phyloP scores from a whole-genome alignment of 53 echinoderm and acorn worm species.

The Henricia sp. region DNA sequence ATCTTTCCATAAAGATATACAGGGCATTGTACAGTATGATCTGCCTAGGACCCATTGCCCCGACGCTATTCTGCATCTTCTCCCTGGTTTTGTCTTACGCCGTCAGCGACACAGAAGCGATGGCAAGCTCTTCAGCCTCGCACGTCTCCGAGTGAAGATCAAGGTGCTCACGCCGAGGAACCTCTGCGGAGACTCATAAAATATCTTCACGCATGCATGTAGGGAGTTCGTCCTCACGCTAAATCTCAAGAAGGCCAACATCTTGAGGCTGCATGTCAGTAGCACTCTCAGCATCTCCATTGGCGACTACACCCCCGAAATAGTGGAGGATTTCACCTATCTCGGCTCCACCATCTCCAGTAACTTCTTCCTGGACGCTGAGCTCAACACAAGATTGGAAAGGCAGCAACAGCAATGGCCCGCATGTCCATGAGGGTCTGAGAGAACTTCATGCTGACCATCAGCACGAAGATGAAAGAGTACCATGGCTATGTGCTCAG shows the following conservation, averaged over 20 bases:
- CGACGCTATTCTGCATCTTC: slow-evolving; percentile 49
- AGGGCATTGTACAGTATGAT: not conserved
- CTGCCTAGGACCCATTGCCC: too few relatives aligned
- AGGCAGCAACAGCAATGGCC: slow-evolving; percentile 12
- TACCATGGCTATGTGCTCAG: slow-evolving; percentile 8
- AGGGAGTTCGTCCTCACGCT: slow-evolving; percentile 68
- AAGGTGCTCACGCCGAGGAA: slow-evolving; percentile 27
- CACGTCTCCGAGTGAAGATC: slow-evolving; percentile 57
- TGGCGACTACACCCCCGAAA: not conserved
- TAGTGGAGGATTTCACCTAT: slow-evolving; percentile 28
- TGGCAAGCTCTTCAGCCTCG: slow-evolving; percentile 45
- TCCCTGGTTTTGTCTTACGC: slow-evolving; percentile 28
- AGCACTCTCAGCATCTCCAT: slow-evolving; percentile 31
- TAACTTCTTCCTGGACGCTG: slow-evolving; percentile 33
- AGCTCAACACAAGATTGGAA: slow-evolving; percentile 26
- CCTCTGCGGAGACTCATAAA: slow-evolving; percentile 53
- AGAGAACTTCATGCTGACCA: slow-evolving; percentile 28
- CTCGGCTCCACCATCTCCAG: slow-evolving; percentile 45
- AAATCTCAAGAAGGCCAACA: slow-evolving; percentile 70
- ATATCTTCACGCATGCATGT: slow-evolving; percentile 54
- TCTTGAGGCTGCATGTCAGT: slow-evolving; percentile 23
- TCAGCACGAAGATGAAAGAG: slow-evolving; percentile 24
- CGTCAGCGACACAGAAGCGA: slow-evolving; percentile 23
- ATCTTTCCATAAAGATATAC: not conserved
- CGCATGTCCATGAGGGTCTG: slow-evolving; percentile 19